Evolutionary conservation across 2,797 vertebrate genomes (phyloP), one percentile per base, ranked within the genome.

Genomic region (Tenualosa thibaudeaui): DNA sequence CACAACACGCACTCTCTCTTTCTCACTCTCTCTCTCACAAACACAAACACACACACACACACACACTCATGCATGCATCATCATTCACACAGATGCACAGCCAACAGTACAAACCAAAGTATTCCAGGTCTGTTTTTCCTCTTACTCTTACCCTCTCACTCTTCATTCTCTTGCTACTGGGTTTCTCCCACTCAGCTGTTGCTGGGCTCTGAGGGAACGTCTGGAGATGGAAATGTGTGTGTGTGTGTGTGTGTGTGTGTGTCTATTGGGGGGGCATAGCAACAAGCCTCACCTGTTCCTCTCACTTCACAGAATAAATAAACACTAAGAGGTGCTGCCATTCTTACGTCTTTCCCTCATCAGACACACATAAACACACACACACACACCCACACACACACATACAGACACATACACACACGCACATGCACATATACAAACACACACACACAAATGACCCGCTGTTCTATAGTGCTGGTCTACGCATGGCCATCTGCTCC

Each of bases 211-310:
- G 82, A 81, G 83, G 46, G 17, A 37, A 22, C 43, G 17, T 51
- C 37, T 24, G 15, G 71, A 17, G 50, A 12, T 53, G 13, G 12
- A 53, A 10, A 51, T 12, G 49, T 81, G 68, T 83, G 82, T 81
- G 82, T 83, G 54, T 83, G 60, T 3, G 46, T 46, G 68, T 8
- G 49, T 37, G 43, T 51, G 68, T 83, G 82, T 81, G 82, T 83
- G 54, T 83, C 51, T 3, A 26, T 46, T 46, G n/a, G 49, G 50
- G 22, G 54, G 43, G 54, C 82, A 51, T 49, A 19, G 85, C 60
- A 81, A 82, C 83, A 31, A 81, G 85, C 58, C 50, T 71, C 85
- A 86, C 85, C 85, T 86, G 85, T 84, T 84, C 75, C 65, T 37
- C 78, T 86, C 83, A 86, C 60, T 86, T 82, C 26, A 81, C 62